Evolutionary conservation across 2,888 invertebrate genomes (phyloP).

Genomic region (Synanthedon formicaeformis): DNA sequence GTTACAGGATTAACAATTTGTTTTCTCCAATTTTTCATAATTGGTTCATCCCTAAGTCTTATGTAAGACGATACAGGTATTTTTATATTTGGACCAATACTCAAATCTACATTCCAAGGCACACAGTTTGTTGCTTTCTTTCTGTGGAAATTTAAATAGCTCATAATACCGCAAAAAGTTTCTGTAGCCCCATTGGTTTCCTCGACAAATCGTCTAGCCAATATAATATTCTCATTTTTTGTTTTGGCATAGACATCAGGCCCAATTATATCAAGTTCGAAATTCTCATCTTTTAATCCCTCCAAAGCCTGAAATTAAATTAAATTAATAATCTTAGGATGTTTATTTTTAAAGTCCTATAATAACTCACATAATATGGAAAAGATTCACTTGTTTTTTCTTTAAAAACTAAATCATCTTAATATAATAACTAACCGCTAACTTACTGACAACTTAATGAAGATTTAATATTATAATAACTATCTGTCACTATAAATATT

Average conservation of each 20-base stretch:
- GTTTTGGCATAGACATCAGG: slow-evolving; percentile 48
- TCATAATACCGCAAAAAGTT: slow-evolving; percentile 72
- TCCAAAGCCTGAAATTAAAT: slow-evolving; percentile 45
- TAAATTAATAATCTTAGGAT: not conserved
- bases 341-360: no score
- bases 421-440: no score
- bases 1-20: slow-evolving; percentile 48
- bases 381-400: no score
- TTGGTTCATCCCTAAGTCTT: slow-evolving; percentile 57
- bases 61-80: slow-evolving; percentile 73
- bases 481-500: no score
- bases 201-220: slow-evolving; percentile 49
- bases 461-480: no score
- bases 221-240: slow-evolving; percentile 31
- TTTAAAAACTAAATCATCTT: no score
- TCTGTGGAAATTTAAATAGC: slow-evolving; percentile 69
- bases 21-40: slow-evolving; percentile 42
- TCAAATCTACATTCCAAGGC: slow-evolving; percentile 75
- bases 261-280: slow-evolving; percentile 75
- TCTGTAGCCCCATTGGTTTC: slow-evolving; percentile 53
- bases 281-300: slow-evolving; percentile 65
- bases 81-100: slow-evolving; percentile 69
- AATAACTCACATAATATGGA: no score
- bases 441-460: no score
- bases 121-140: slow-evolving; percentile 59